A percentile compares a stretch with the other conserved stretches of the same genome.
Conservation (phyloP, 2,888 invertebrate genomes). For the Atethmia centrago region DNA sequence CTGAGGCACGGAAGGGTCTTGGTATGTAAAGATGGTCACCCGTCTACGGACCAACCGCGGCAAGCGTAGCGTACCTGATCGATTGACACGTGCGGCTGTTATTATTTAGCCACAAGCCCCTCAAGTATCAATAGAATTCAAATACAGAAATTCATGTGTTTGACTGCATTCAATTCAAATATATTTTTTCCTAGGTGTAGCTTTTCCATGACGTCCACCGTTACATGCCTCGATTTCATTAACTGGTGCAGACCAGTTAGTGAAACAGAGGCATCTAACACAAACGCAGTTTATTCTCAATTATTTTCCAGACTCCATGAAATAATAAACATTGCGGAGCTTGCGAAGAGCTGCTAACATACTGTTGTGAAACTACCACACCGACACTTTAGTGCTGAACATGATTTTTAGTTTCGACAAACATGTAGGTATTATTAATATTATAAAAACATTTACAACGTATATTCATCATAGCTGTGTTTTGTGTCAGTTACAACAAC, state of each 20-base stretch:
- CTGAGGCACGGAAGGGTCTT: too few relatives aligned
- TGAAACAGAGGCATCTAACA: constrained; percentile 11
- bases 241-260: constrained; percentile 18
- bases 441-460: neutral
- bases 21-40: too few relatives aligned
- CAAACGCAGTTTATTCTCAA: constrained; percentile 18
- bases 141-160: neutral
- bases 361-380: neutral
- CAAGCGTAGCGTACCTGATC: too few relatives aligned
- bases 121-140: neutral
- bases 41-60: too few relatives aligned
- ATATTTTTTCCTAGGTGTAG: neutral
- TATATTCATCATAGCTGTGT: constrained; percentile 1
- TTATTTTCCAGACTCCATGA: constrained; percentile 34
- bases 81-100: too few relatives aligned
- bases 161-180: neutral
- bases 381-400: neutral
- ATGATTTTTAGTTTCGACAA: constrained; percentile 14
- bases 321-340: constrained; percentile 40
- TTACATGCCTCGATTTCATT: too few relatives aligned
- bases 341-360: constrained; percentile 34
- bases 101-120: too few relatives aligned
- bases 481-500: constrained; percentile 9
- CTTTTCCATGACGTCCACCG: neutral
- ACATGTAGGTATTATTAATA: neutral